These are phyloP conservation scores for Calliphora vomitoria DNA, from an alignment of 2,888 invertebrate genomes.

Conservation along the genomic window DNA sequence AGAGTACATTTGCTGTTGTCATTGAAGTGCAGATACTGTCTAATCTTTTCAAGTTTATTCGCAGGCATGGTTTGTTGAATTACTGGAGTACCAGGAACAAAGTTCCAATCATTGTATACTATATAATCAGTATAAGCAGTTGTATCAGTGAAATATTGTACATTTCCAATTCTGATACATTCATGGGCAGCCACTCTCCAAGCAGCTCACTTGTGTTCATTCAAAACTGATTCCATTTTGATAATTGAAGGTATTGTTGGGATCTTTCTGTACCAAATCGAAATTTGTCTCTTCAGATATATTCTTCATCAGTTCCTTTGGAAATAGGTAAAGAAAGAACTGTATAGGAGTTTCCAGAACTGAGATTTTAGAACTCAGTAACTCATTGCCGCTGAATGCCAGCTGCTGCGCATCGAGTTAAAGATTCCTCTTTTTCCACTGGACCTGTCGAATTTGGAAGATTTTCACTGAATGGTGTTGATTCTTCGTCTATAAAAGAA, in stretches of 20 bases:
- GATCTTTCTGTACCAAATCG: constrained; percentile 54
- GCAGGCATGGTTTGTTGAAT: constrained; percentile 48
- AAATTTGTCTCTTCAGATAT: constrained; percentile 52
- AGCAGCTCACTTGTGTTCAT: too few species aligned
- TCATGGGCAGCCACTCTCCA: too few species aligned
- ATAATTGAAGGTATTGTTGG: constrained; percentile 7
- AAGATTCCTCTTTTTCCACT: constrained; percentile 50
- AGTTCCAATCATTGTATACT: too few species aligned
- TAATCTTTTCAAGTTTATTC: constrained; percentile 61
- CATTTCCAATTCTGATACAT: neutral
- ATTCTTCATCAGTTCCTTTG: constrained; percentile 48
- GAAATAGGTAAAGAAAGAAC: constrained; percentile 15
- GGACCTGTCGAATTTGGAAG: neutral
- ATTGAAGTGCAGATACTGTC: constrained; percentile 66
- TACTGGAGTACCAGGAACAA: constrained; percentile 62
- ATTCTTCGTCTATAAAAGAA: neutral
- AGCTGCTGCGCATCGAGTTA: constrained; percentile 44
- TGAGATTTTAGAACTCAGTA: neutral
- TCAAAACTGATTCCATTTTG: too few species aligned
- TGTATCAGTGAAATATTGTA: neutral
- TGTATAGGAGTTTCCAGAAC: constrained; percentile 2
- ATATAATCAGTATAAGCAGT: constrained; percentile 55
- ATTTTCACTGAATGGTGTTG: neutral
- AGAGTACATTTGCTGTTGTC: constrained; percentile 54
- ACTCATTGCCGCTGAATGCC: neutral